phyloP scores from a whole-genome alignment of 2,888 invertebrate genomes.

The Eurytoma californica region DNA sequence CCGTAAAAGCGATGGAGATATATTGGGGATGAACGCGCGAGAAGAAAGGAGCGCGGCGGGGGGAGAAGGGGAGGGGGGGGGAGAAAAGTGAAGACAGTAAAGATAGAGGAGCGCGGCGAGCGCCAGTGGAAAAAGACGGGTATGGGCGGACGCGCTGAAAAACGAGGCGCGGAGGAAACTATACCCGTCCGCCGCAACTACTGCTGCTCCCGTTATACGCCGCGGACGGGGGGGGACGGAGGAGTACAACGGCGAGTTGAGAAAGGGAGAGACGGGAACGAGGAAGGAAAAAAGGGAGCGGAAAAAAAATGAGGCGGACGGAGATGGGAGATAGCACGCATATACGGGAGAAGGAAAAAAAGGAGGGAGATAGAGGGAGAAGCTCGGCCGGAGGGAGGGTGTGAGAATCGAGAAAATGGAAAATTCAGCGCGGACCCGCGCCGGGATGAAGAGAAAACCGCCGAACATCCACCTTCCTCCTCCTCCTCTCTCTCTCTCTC shows the following conservation, averaged over 20 bases:
- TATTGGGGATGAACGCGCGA: conserved; percentile 22
- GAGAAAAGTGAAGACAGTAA: conserved; percentile 26
- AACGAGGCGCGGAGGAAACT: conserved; percentile 32
- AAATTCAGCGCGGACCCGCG: conserved; percentile 64
- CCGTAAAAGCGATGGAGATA: background rate
- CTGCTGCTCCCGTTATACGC: background rate
- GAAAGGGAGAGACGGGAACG: conserved; percentile 1
- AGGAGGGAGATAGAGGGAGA: conserved; percentile 24
- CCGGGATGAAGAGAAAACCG: conserved; percentile 64
- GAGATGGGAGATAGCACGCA: conserved; percentile 40
- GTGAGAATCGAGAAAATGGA: conserved; percentile 69
- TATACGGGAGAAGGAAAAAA: background rate
- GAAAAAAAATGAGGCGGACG: conserved; percentile 1
- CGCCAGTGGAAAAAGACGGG: conserved; percentile 12
- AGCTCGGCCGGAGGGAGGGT: conserved; percentile 39
- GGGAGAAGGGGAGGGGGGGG: background rate
- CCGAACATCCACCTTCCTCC: conserved; percentile 64
- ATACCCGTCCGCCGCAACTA: conserved; percentile 20
- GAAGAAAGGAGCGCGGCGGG: conserved; percentile 1
- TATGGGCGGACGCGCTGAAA: conserved; percentile 2
- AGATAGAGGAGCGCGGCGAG: conserved; percentile 25
- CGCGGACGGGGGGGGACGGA: conserved; percentile 15
- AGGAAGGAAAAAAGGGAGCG: background rate
- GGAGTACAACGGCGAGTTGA: background rate
- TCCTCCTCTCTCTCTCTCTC: conserved; percentile 30